phyloP scores from a whole-genome alignment of 2,888 invertebrate genomes.

The Parnassius mnemosyne region DNA sequence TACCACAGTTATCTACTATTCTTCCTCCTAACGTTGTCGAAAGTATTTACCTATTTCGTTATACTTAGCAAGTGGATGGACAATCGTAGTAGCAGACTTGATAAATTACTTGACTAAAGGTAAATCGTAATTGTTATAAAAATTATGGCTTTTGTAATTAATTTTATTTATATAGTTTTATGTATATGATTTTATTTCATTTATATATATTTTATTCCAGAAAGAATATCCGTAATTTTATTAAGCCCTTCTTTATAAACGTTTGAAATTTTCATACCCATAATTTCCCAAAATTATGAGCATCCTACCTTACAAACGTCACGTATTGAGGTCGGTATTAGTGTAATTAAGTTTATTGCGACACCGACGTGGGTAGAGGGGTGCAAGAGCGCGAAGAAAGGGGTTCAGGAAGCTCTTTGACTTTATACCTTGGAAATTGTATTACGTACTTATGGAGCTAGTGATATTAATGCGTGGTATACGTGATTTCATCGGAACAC shows the following conservation, averaged over 20 bases:
- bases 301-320: constrained; percentile 46
- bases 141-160: too few species aligned
- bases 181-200: too few species aligned
- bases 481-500: constrained; percentile 11
- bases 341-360: constrained; percentile 74
- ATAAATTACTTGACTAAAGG: too few species aligned
- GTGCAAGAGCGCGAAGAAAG: constrained; percentile 27
- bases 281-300: constrained; percentile 23
- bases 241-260: not conserved
- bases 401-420: constrained; percentile 55
- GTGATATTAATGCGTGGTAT: constrained; percentile 20
- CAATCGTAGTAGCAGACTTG: too few species aligned
- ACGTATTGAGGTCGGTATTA: constrained; percentile 67
- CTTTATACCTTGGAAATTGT: constrained; percentile 67
- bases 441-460: constrained; percentile 40
- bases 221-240: too few species aligned
- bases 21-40: too few species aligned
- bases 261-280: not conserved
- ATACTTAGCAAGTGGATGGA: not conserved
- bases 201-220: too few species aligned
- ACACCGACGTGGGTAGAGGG: constrained; percentile 36
- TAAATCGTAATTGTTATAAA: too few species aligned
- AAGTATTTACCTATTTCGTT: not conserved
- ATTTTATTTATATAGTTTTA: too few species aligned
- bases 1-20: too few species aligned